Percentiles rank a stretch among this genome's conserved stretches.
Conservation (phyloP, 2,113 vertebrate species). For the Ornithorhynchus anatinus region DNA sequence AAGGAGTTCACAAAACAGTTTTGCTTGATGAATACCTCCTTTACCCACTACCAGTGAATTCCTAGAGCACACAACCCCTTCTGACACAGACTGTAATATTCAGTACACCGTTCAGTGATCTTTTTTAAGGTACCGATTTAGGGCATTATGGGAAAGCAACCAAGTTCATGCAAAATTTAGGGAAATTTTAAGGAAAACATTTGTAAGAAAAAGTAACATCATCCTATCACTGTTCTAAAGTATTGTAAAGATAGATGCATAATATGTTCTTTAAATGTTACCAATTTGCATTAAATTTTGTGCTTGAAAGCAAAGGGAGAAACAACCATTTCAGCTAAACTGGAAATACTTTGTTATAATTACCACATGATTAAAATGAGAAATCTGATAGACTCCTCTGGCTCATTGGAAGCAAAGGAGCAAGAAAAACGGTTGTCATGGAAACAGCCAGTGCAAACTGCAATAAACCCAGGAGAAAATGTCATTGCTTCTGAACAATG, state of each 20-base stretch:
- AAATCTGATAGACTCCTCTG: conserved; percentile 30
- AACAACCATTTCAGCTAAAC: neutral
- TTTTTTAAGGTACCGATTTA: too few species aligned
- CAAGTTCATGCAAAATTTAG: neutral
- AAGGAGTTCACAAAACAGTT: too few species aligned
- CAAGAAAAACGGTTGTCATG: conserved; percentile 59
- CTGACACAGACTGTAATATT: too few species aligned
- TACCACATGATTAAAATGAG: conserved; percentile 51
- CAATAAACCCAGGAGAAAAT: conserved; percentile 51
- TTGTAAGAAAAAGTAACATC: conserved; percentile 2
- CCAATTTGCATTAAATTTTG: conserved; percentile 1
- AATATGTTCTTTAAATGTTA: neutral
- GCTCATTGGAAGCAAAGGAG: conserved; percentile 37
- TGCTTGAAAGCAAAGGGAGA: neutral
- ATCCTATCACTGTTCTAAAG: neutral
- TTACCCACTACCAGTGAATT: too few species aligned
- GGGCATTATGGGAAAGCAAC: too few species aligned
- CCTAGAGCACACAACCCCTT: too few species aligned
- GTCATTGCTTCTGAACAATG: conserved; percentile 33
- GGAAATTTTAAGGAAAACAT: neutral
- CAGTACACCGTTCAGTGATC: too few species aligned
- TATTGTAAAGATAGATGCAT: conserved; percentile 1
- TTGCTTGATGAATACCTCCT: too few species aligned
- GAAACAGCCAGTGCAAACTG: conserved; percentile 53
- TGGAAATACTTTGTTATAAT: conserved; percentile 3